Conservation (phyloP, 2,797 vertebrate species). For the Eutrigla gurnardus region DNA sequence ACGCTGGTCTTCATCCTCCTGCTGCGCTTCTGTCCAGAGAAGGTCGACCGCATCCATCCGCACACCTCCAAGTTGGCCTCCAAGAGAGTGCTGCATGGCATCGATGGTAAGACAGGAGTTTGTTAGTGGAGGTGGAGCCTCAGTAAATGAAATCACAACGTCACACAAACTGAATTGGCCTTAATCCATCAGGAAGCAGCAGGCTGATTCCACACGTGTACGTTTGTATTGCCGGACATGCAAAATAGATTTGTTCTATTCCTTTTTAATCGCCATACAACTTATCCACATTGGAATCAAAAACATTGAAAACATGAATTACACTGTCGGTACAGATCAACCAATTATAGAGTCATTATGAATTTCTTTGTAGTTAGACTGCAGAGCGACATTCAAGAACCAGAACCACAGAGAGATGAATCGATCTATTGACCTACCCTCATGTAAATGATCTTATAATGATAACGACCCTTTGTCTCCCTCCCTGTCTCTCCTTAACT, state of each 20-base stretch:
- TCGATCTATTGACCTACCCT: background rate
- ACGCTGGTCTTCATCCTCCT: slow-evolving; percentile 87
- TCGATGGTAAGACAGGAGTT: slow-evolving; percentile 77
- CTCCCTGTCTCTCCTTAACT: background rate
- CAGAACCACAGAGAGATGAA: background rate
- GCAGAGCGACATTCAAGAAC: background rate
- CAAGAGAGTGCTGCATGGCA: slow-evolving; percentile 80
- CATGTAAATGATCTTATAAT: background rate
- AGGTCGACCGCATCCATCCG: slow-evolving; percentile 71
- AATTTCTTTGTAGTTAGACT: background rate
- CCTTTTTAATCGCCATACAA: background rate
- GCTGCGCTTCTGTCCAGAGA: slow-evolving; percentile 84
- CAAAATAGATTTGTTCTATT: background rate
- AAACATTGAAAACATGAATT: background rate
- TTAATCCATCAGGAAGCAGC: background rate
- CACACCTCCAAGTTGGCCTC: background rate
- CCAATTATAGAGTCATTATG: background rate
- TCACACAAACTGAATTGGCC: background rate
- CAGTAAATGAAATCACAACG: background rate
- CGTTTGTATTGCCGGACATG: background rate
- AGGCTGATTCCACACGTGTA: background rate
- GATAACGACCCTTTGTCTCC: background rate
- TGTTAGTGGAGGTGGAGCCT: background rate
- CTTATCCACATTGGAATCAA: background rate
- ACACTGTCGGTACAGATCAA: background rate